Evolutionary conservation across 53 echinoderm and acorn worm species (phyloP).

Genomic region (Glandiceps talaboti): DNA sequence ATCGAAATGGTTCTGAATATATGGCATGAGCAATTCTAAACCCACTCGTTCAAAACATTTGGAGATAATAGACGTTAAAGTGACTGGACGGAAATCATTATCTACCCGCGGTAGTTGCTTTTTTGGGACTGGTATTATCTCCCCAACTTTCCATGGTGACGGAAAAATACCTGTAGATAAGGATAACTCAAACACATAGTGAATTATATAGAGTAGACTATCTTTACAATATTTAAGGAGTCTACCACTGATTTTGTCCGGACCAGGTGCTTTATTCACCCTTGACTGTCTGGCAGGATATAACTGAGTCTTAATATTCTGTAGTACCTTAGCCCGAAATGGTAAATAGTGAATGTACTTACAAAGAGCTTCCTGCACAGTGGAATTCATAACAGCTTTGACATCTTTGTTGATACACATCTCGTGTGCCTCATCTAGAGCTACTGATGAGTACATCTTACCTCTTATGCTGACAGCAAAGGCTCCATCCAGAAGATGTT

Average conservation of each 20-base stretch:
- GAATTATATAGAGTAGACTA: neutral
- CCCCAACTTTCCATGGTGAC: too few relatives aligned
- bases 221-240: too few relatives aligned
- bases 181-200: neutral
- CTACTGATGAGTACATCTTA: constrained; percentile 13
- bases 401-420: constrained; percentile 33
- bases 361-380: constrained; percentile 14
- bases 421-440: constrained; percentile 29
- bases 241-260: too few relatives aligned
- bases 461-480: constrained; percentile 26
- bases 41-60: too few relatives aligned
- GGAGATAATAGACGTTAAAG: too few relatives aligned
- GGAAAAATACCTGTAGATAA: too few relatives aligned
- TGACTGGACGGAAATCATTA: too few relatives aligned
- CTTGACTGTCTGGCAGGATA: neutral
- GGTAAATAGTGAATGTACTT: constrained; percentile 15
- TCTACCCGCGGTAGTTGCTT: too few relatives aligned
- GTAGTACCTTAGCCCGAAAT: constrained; percentile 5
- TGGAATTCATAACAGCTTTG: constrained; percentile 13
- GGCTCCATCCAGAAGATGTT: constrained; percentile 13
- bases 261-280: too few relatives aligned
- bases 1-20: too few relatives aligned
- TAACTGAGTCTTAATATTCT: constrained; percentile 13
- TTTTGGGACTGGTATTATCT: too few relatives aligned
- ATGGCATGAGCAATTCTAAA: too few relatives aligned